Evolutionary conservation across 2,113 vertebrate species (phyloP), one percentile per base, ranked within the genome.

Genomic region (Calyptommatus sinebrachiatus): DNA sequence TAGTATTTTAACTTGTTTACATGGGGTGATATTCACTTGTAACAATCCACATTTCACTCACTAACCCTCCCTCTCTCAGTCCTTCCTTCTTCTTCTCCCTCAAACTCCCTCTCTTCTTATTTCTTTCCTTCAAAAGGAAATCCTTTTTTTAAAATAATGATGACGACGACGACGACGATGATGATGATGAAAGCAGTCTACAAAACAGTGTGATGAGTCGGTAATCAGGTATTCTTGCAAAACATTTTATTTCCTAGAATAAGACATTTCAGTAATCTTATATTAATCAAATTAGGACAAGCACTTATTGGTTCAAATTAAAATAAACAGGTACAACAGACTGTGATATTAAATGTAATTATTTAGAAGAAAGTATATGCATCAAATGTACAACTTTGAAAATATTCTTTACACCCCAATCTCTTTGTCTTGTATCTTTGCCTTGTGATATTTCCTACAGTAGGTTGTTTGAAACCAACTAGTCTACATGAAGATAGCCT

Each of bases 381-480:
- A 26, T 31, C 7, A 5, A 71, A 79, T 12, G 57, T 45, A 1
- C 20, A 11, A 1, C 3, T 68, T 67, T 65, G 7, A 31, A 73
- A 4, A 12, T 3, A 3, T 14, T 20, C 11, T 22, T 31, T 16
- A 72, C 9, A 76, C 73, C 57, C 63, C 41, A 10, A n/a, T 29
- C 35, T 57, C 76, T 74, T 45, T 75, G 16, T 74, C 16, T 11
- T 5, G 7, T 78, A n/a, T 29, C 35, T 74, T 45, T 75, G 16
- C 77, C 16, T 11, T 5, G 11, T 78, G 83, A 41, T 18, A 4
- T 0, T 0, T 22, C 4, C 35, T 41, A 41, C 5, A 41, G 35
- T 16, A 74, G 79, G 65, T 31, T 28, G 80, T 65, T 82, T 57
- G 0, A 79, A 71, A 70, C 84, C 79, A 83, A 50, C n/a, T 84